Base-by-base conservation (phyloP, 2,797 vertebrate species). In the Pristis pectinata region DNA sequence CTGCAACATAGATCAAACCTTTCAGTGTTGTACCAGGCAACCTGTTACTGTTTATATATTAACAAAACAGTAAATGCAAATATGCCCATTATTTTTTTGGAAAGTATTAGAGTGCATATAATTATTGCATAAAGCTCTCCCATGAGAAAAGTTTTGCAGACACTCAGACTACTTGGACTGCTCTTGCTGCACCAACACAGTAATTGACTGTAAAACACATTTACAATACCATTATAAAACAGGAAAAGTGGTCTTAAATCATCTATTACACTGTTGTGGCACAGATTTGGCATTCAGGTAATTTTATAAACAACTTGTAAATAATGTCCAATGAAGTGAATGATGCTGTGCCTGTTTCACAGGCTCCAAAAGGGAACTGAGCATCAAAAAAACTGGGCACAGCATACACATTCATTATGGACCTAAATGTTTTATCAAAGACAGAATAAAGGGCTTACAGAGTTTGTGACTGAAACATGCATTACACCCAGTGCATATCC, bases 161-260 rank as follows among this genome's bases (percentile, higher is more conserved):
- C 64, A 74, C 92, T 72, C 92, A 94, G 67, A 56, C 49, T 72
- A 17, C 49, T 94, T 76, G 70, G 92, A 92, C 70, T 49, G 27
- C 92, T 94, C 44, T 74, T 1, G 15, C 70, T 94, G 70, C 30
- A 94, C 70, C 27, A 53, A 76, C 27, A 94, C 34, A 94, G 92
- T 74, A 94, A 76, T 72, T 94, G 41, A 76, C 49, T 94, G 70
- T 49, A 94, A 74, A 76, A 19, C 67, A n/a, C 70, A 94, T 74
- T 74, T 72, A 76, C 67, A 93, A 72, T 74, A 8, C 64, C 49
- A 94, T 94, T 94, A 76, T 49, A 76, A 94, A 94, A 76, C 92
- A 94, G 44, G 67, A 94, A 56, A 44, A 56, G 27, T 94, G 22
- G n/a, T 64, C 91, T 49, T 27, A 94, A 76, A 53, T 94, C 67